A percentile compares a stretch with the other conserved stretches of the same genome.
phyloP scores from a whole-genome alignment of 1,140 invertebrate species.

The Diorhabda carinulata region DNA sequence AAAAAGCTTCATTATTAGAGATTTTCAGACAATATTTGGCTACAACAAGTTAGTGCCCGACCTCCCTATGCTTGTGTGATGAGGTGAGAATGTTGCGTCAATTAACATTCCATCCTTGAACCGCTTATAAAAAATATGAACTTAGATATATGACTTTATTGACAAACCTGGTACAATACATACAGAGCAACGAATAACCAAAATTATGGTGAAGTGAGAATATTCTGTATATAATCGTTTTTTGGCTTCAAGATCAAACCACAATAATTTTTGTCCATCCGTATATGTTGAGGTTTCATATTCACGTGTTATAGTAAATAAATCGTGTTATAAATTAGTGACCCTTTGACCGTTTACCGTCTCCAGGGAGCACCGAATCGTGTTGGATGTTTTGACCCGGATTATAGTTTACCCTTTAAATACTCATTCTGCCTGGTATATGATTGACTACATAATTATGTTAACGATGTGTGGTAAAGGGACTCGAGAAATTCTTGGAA shows the following conservation, averaged over 20 bases:
- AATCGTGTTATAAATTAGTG: conserved; percentile 6
- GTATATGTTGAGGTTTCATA: background rate
- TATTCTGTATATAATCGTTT: too few species aligned
- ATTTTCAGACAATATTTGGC: too few species aligned
- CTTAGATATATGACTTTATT: background rate
- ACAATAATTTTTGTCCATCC: background rate
- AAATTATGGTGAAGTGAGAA: too few species aligned
- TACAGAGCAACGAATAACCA: background rate
- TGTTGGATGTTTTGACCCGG: background rate
- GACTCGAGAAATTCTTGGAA: background rate
- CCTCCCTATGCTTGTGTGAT: too few species aligned
- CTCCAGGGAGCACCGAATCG: conserved; percentile 1
- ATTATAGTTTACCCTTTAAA: conserved; percentile 9
- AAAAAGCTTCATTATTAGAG: too few species aligned
- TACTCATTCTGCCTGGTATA: conserved; percentile 1
- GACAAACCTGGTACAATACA: background rate
- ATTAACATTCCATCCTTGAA: too few species aligned
- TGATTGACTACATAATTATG: background rate
- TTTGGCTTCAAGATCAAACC: background rate
- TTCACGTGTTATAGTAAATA: conserved; percentile 4
- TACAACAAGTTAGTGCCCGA: too few species aligned
- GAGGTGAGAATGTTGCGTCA: too few species aligned
- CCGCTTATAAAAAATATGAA: too few species aligned
- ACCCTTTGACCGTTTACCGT: conserved; percentile 1
- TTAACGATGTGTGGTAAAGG: background rate